Base-by-base conservation (phyloP, 2,797 vertebrate species). In the Microhierax caerulescens region DNA sequence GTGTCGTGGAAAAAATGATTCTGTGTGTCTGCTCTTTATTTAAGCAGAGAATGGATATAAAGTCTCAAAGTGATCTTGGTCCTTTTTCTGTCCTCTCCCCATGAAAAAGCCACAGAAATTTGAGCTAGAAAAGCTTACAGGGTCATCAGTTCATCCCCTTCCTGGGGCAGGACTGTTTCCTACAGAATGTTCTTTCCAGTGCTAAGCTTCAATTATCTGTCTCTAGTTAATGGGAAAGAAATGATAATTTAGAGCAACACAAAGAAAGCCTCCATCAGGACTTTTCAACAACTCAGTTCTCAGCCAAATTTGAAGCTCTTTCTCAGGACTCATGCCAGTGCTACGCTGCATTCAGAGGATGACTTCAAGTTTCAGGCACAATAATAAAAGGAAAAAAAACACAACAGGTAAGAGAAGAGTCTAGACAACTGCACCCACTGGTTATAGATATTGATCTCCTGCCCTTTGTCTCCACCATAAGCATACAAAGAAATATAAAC, bases 181-280 rank as follows among this genome's bases (percentile, higher is more conserved):
- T 94, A 96, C 78, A 91, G 25, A 89, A 92, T 48, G 72, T 91
- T 95, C 72, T 91, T 94, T 96, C 90, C 90, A 95, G 72, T 63
- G 72, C 81, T 88, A 93, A 92, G 78, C 72, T 92, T 77, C 88
- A 90, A 91, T 93, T 95, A 94, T 92, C 90, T 88, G 90, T 88
- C 94, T 96, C 95, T 80, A 84, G 81, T 75, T 96, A 96, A 96
- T 93, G 94, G 90, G 92, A 97, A 96, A 97, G 90, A 96, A 97
- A 95, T 80, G 22, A 95, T 94, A 96, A 96, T 95, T 93, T 93
- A 90, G 75, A 92, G 68, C 37, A 92, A 68, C 53, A 97, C 88
- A 97, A 97, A 93, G 92, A 94, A 94, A 95, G 87, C 11, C 78
- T 89, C 65, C 87, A 82, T 76, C 36, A 85, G 72, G 54, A 80